Base-by-base conservation (phyloP, 92 coral and sea anemone genomes). In the Meandrina meandrites region DNA sequence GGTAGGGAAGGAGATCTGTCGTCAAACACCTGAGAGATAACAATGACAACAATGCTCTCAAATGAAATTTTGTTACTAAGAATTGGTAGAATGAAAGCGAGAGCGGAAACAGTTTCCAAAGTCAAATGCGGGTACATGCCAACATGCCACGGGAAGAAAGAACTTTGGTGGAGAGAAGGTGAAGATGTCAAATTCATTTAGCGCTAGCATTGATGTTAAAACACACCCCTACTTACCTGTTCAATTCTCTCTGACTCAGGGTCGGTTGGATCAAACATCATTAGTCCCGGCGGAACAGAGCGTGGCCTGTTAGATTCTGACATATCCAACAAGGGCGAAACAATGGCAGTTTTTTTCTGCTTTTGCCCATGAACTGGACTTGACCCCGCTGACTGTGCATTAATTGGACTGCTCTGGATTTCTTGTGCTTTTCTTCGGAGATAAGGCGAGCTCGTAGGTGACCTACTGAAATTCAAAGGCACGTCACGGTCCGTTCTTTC, bases 191-290 rank as follows among this genome's bases (percentile, higher is more conserved):
- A 10, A 12, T 8, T 7, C 1, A 36, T 31, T 24, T 32, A 21
- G 14, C 30, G 45, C 28, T 22, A 75, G 54, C 50, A 19, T 7
- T 50, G 28, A 76, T 5, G 53, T 48, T 48, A 48, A 48, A 30
- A 71, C 32, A 8, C 30, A 9, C 12, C 36, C 14, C 57, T 30
- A 79, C 91, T 48, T 12, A 94, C 98, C 95, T 93, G 96, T 28
- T 91, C 93, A 80, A 87, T 80, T 53, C 94, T 87, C 90, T 93
- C 96, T 47, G 98, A 94, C 88, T 94, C 98, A 22, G 96, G 96
- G 53, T 94, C 98, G n/a, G 98, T 93, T 32, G 93, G 94, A 81
- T 94, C 98, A 85, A 91, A 93, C 92, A 91, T 86, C 82, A 88
- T 57, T 50, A 94, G 81, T 27, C 93, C 98, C 67, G 98, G 96